Conservation (phyloP, 2,888 invertebrate species). For the Microdon myrmicae region DNA sequence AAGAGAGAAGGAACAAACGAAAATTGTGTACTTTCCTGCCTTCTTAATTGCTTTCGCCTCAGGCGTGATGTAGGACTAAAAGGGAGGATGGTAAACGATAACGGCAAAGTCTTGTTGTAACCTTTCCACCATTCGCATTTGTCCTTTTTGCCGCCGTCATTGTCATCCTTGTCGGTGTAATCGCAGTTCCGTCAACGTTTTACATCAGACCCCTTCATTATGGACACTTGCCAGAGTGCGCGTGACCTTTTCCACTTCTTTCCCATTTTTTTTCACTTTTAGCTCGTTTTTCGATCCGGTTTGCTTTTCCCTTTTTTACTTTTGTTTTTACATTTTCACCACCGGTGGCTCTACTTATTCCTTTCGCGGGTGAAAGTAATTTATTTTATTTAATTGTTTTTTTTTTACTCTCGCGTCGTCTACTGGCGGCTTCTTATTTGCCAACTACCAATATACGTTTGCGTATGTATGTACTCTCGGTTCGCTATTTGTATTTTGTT, state of each 20-base stretch:
- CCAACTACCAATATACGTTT: conserved; percentile 11
- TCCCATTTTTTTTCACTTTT: background rate
- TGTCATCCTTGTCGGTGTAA: conserved; percentile 49
- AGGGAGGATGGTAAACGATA: background rate
- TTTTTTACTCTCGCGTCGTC: background rate
- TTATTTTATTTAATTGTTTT: conserved; percentile 37
- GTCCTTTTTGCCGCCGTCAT: conserved; percentile 46
- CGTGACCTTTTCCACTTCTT: conserved; percentile 37
- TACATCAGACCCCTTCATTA: conserved; percentile 37
- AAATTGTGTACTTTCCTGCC: conserved; percentile 45
- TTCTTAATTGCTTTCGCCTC: conserved; percentile 50
- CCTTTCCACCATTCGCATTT: conserved; percentile 50
- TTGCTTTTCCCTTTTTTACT: no score
- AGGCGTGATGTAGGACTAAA: conserved; percentile 7
- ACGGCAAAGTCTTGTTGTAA: conserved; percentile 20
- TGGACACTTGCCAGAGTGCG: conserved; percentile 47
- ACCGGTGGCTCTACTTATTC: conserved; percentile 41
- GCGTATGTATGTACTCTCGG: conserved; percentile 5
- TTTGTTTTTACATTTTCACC: no score
- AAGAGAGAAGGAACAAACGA: conserved; percentile 40
- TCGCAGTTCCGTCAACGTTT: conserved; percentile 49
- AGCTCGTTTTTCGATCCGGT: conserved; percentile 4
- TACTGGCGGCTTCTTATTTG: conserved; percentile 31
- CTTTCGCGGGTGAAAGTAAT: conserved; percentile 48
- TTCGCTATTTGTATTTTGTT: conserved; percentile 47